phyloP scores from a whole-genome alignment of 2,113 vertebrate species.

The Cynoglossus semilaevis region DNA sequence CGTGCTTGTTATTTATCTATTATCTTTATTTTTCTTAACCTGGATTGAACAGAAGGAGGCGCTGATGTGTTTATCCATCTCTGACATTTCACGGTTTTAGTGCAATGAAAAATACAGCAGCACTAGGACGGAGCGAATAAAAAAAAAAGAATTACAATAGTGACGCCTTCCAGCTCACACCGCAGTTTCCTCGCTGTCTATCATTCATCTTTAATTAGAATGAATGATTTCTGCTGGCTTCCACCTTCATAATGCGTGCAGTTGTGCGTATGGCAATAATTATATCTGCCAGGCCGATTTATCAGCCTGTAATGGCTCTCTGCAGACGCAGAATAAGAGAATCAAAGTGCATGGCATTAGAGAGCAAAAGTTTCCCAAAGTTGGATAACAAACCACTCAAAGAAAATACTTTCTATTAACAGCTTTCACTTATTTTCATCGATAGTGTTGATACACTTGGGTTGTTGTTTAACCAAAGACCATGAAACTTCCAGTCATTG shows the following conservation, averaged over 20 bases:
- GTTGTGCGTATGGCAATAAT: neutral
- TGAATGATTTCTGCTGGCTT: neutral
- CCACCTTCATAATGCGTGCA: neutral
- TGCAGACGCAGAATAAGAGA: neutral
- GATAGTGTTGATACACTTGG: no score
- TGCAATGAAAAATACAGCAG: no score
- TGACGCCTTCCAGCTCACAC: no score
- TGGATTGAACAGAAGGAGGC: neutral
- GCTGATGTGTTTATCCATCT: neutral
- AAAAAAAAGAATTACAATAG: no score
- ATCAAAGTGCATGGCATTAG: neutral
- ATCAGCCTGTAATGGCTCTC: neutral
- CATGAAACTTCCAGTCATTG: no score
- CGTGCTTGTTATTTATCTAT: neutral
- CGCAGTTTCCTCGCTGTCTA: neutral
- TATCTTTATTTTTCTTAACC: neutral
- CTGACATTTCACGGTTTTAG: neutral
- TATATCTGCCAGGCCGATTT: neutral
- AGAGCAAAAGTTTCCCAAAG: neutral
- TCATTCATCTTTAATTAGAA: neutral
- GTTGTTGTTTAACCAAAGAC: no score
- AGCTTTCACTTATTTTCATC: no score
- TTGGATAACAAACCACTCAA: no score
- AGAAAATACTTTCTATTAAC: no score
- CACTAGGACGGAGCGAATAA: no score